These are phyloP conservation scores for Phrynocephalus vlangalii DNA, from an alignment of 2,797 vertebrate species.

Conservation along the genomic window DNA sequence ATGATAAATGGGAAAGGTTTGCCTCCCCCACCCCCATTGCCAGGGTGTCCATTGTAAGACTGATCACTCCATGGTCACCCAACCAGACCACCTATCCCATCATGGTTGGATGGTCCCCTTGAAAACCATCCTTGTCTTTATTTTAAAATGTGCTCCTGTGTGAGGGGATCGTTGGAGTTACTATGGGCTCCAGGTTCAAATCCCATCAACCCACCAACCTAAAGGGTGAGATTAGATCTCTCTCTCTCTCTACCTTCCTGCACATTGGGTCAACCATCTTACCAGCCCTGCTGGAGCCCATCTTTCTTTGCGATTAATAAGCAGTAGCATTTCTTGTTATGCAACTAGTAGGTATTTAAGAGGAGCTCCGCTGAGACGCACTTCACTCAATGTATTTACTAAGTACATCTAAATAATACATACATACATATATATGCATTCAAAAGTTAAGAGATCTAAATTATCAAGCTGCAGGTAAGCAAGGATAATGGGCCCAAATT, in stretches of 20 bases:
- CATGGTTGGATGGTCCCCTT: no score
- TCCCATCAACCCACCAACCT: neutral
- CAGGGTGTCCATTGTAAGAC: no score
- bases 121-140: no score
- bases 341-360: slow-evolving; percentile 26
- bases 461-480: neutral
- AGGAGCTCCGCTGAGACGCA: slow-evolving; percentile 1
- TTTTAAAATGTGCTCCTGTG: no score
- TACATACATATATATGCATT: neutral
- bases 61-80: no score
- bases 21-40: no score
- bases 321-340: neutral
- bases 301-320: neutral
- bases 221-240: neutral
- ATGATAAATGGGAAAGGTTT: no score
- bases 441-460: slow-evolving; percentile 32
- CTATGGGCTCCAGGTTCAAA: no score
- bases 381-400: slow-evolving; percentile 14
- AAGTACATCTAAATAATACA: slow-evolving; percentile 1
- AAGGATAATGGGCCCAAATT: neutral
- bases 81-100: no score
- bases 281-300: neutral
- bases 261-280: neutral
- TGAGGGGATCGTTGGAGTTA: no score
- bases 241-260: neutral